Base-by-base conservation (phyloP, 2,113 vertebrate species). In the Elachura formosa region DNA sequence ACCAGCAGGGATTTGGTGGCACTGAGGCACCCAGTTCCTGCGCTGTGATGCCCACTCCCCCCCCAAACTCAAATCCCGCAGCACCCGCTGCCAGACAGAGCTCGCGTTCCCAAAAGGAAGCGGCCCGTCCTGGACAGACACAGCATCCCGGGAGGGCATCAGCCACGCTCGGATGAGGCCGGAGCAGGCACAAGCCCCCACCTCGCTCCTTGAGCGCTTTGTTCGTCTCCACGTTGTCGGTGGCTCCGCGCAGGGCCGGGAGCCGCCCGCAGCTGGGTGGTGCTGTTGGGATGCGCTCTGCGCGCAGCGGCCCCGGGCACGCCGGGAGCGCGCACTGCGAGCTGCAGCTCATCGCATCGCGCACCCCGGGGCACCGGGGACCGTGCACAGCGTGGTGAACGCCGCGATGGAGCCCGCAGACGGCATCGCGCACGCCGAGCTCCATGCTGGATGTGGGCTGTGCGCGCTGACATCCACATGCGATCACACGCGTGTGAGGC, bases 211-310 rank as follows among this genome's bases (percentile, higher is more conserved):
- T 0, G 1, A 0, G 24, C 52, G 74, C 93, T 95, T 94, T 87
- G 77, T 74, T 43, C 23, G 3, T 5, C 48, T 64, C 87, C 84
- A 4, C 0, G 2, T 4, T 13, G 51, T 1, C 49, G 25, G 4
- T 12, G 11, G 48, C 0, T 4, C 7, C 8, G 3, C 11, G 17
- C 17, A 2, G 4, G 0, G 36, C n/a, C 48, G 59, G 12, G 2
- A 14, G 25, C 67, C 41, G 26, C 54, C 9, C 72, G 7, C 95
- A 55, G 95, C 96, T 97, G 91, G 96, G 95, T 46, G 96, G 96
- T 68, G 74, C 51, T 96, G 89, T 94, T 94, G 96, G 84, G 92
- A 93, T 93, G 95, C 92, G 28, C 93, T 23, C 75, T 15, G 55
- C 77, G 66, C 61, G 40, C 71, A 1, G 26, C n/a, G n/a, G n/a